Evolutionary conservation across 2,888 invertebrate genomes (phyloP).

Genomic region (Argyresthia albistria): DNA sequence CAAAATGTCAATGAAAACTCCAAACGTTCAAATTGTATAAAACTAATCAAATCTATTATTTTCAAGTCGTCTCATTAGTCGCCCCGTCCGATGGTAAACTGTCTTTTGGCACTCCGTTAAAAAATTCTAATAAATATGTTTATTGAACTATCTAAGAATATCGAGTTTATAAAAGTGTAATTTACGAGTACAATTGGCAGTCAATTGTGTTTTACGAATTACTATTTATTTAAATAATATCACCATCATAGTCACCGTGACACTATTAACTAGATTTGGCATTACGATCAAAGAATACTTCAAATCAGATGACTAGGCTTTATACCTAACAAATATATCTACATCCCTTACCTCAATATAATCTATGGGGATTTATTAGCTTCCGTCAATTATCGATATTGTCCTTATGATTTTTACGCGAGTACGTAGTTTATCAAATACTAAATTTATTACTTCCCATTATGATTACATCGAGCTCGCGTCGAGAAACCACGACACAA

Average conservation of each 20-base stretch:
- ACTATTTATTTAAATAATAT: slow-evolving; percentile 52
- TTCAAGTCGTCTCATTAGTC: not conserved
- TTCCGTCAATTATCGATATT: slow-evolving; percentile 67
- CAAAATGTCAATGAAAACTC: slow-evolving; percentile 18
- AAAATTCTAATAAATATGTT: slow-evolving; percentile 57
- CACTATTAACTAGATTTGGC: slow-evolving; percentile 42
- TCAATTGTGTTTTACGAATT: slow-evolving; percentile 60
- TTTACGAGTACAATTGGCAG: slow-evolving; percentile 58
- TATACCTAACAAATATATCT: slow-evolving; percentile 47
- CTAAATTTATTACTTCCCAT: slow-evolving; percentile 48
- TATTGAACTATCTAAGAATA: slow-evolving; percentile 64
- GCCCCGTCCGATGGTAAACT: slow-evolving; percentile 10
- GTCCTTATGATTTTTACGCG: slow-evolving; percentile 70
- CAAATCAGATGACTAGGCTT: slow-evolving; percentile 35
- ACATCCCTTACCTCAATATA: slow-evolving; percentile 49
- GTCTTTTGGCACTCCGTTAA: slow-evolving; percentile 56
- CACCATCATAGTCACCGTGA: slow-evolving; percentile 43
- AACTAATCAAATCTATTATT: not conserved
- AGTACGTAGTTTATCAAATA: slow-evolving; percentile 66
- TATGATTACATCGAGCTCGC: slow-evolving; percentile 54
- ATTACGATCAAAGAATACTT: slow-evolving; percentile 40
- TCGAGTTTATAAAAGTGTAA: slow-evolving; percentile 57
- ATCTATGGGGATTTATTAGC: slow-evolving; percentile 43
- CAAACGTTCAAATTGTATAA: slow-evolving; percentile 4
- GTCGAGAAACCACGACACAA: slow-evolving; percentile 47